Conservation (phyloP, 1,140 invertebrate genomes). For the Trissolcus basalis region DNA sequence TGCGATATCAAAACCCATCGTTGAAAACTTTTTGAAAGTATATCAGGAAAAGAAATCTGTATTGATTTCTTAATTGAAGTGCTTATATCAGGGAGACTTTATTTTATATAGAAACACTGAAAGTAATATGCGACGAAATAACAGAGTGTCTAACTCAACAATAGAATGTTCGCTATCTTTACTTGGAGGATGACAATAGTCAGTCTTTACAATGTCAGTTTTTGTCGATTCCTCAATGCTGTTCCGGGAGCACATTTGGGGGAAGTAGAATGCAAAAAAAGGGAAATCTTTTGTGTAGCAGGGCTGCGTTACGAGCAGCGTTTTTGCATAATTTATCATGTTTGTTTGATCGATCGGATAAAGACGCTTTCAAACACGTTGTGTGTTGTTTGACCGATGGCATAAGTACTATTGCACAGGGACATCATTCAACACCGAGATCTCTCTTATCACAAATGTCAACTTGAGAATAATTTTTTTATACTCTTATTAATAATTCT, state of each 20-base stretch:
- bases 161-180: constrained; percentile 73
- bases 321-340: constrained; percentile 71
- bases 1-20: background rate
- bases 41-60: background rate
- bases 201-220: constrained; percentile 69
- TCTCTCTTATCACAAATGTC: too few relatives aligned
- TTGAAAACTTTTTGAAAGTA: background rate
- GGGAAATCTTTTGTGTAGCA: constrained; percentile 45
- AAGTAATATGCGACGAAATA: constrained; percentile 52
- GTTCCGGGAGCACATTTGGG: constrained; percentile 55
- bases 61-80: constrained; percentile 39
- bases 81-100: constrained; percentile 26
- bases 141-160: constrained; percentile 64
- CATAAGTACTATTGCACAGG: constrained; percentile 26
- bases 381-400: constrained; percentile 50
- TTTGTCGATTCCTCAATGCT: constrained; percentile 69
- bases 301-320: constrained; percentile 56
- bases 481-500: too few relatives aligned
- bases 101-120: constrained; percentile 42
- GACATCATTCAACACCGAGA: constrained; percentile 15
- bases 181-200: constrained; percentile 67
- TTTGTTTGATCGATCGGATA: constrained; percentile 69
- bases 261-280: constrained; percentile 54
- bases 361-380: constrained; percentile 55
- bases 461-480: too few relatives aligned